Conservation (phyloP, 1,140 invertebrate genomes). For the Armadillidium nasatum region DNA sequence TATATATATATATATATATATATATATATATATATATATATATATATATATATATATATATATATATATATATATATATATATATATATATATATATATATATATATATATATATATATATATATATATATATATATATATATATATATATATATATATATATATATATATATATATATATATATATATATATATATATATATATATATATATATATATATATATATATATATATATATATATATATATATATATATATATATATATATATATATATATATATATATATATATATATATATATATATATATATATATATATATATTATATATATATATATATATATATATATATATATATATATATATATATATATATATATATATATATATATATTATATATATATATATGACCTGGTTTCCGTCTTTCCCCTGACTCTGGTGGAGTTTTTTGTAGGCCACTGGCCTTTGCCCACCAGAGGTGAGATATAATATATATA, state of each 20-base stretch:
- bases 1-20: slow-evolving; percentile 1
- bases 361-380: slow-evolving; percentile 13
- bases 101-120: slow-evolving; percentile 4
- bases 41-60: not conserved
- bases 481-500: too few species aligned
- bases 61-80: not conserved
- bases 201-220: not conserved
- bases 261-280: not conserved
- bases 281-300: not conserved
- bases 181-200: too few species aligned
- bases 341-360: not conserved
- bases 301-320: not conserved
- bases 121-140: slow-evolving; percentile 5
- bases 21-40: not conserved
- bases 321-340: not conserved
- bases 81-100: not conserved
- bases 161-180: too few species aligned
- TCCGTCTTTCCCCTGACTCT: too few species aligned
- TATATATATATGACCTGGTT: too few species aligned
- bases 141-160: too few species aligned
- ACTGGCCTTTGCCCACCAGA: too few species aligned
- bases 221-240: not conserved
- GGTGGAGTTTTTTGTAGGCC: too few species aligned
- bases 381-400: not conserved
- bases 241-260: not conserved